Evolutionary conservation across 2,888 invertebrate genomes (phyloP).

Genomic region (Pseudanteris insignis): DNA sequence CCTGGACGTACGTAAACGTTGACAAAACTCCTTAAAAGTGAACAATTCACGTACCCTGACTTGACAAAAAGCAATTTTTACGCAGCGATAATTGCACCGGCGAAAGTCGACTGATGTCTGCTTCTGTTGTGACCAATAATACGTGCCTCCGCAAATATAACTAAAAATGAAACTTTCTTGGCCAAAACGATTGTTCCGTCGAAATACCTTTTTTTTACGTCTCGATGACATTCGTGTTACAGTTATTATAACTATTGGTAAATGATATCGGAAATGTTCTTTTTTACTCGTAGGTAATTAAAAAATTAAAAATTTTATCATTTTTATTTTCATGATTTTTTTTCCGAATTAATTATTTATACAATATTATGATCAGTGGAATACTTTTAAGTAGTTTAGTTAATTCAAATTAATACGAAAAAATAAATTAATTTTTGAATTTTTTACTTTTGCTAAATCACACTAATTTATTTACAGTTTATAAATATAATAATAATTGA

Average conservation of each 20-base stretch:
- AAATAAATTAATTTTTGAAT: neutral
- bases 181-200: conserved; percentile 30
- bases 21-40: neutral
- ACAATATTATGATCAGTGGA: too few relatives aligned
- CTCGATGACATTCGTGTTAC: conserved; percentile 5
- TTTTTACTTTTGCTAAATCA: too few relatives aligned
- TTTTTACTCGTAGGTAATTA: too few relatives aligned
- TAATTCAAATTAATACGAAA: conserved; percentile 5
- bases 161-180: conserved; percentile 36
- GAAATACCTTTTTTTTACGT: conserved; percentile 21
- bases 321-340: too few relatives aligned
- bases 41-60: neutral
- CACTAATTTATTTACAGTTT: too few relatives aligned
- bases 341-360: too few relatives aligned
- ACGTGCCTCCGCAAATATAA: conserved; percentile 25
- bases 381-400: too few relatives aligned
- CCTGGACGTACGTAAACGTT: conserved; percentile 1
- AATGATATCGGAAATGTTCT: neutral
- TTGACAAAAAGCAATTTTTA: conserved; percentile 14
- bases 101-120: conserved; percentile 34
- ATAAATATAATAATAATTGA: too few relatives aligned
- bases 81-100: conserved; percentile 23
- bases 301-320: too few relatives aligned
- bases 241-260: conserved; percentile 1
- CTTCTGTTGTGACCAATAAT: conserved; percentile 31